Conservation (phyloP, 1,140 invertebrate genomes). For the Hyles vespertilio region DNA sequence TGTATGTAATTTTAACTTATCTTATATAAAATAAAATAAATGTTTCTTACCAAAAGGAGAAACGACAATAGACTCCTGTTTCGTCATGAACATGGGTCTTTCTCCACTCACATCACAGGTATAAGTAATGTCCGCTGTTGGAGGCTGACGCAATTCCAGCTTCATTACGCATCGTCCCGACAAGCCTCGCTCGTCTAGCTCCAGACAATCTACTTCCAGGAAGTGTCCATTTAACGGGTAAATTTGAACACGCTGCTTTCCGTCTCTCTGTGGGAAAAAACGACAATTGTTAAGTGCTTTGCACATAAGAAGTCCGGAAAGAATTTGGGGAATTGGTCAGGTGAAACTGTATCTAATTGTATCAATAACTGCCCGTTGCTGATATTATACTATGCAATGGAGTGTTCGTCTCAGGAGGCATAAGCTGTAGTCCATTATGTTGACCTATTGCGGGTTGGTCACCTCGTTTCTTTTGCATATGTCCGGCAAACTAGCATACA, state of each 20-base stretch:
- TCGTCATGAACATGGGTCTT: conserved; percentile 45
- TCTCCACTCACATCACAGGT: conserved; percentile 57
- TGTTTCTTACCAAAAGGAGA: conserved; percentile 26
- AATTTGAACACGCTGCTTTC: conserved; percentile 2
- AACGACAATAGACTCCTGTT: conserved; percentile 30
- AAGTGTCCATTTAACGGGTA: background rate
- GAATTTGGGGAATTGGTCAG: too few species aligned
- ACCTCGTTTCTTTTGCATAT: too few species aligned
- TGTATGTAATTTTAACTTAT: too few species aligned
- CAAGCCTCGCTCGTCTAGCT: conserved; percentile 21
- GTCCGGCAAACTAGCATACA: too few species aligned
- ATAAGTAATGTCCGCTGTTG: conserved; percentile 27
- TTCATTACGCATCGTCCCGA: conserved; percentile 34
- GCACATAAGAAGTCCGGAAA: too few species aligned
- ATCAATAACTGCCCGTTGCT: too few species aligned
- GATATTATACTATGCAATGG: too few species aligned
- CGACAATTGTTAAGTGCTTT: background rate
- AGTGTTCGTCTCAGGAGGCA: too few species aligned
- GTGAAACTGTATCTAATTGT: too few species aligned
- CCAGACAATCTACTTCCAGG: conserved; percentile 11
- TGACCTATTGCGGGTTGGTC: too few species aligned
- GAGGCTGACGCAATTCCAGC: conserved; percentile 34
- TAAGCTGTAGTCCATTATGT: too few species aligned
- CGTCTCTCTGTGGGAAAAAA: conserved; percentile 29
- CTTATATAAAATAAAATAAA: too few species aligned